Conservation (phyloP, 2,888 invertebrate genomes). For the Yponomeuta cagnagella region DNA sequence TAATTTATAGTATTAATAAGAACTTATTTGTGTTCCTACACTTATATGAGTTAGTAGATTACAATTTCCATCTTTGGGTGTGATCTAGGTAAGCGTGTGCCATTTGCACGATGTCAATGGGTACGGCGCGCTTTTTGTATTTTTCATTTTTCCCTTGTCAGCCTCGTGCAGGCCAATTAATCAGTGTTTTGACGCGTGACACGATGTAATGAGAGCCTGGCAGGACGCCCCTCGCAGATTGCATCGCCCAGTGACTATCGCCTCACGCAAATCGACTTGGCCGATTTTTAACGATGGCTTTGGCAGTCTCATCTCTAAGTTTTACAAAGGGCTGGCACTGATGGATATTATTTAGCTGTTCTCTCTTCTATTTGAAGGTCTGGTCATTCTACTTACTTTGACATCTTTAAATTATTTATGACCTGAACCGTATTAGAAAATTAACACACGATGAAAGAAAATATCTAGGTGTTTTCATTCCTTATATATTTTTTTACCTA, state of each 20-base stretch:
- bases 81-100: too few relatives aligned
- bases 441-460: too few relatives aligned
- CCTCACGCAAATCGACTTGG: constrained; percentile 8
- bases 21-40: too few relatives aligned
- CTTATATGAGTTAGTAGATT: too few relatives aligned
- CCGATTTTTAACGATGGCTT: constrained; percentile 4
- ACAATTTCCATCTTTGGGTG: too few relatives aligned
- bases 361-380: too few relatives aligned
- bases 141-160: constrained; percentile 30
- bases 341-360: background rate
- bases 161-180: constrained; percentile 57
- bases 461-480: too few relatives aligned
- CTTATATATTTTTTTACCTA: too few relatives aligned
- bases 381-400: too few relatives aligned
- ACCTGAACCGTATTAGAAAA: too few relatives aligned
- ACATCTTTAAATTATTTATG: too few relatives aligned
- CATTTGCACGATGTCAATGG: constrained; percentile 26
- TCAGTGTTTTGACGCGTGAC: constrained; percentile 67
- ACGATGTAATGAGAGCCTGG: constrained; percentile 52
- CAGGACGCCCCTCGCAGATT: constrained; percentile 34
- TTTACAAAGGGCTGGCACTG: background rate
- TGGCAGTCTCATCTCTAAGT: background rate
- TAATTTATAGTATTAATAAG: too few relatives aligned
- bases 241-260: constrained; percentile 15
- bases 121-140: background rate